These are phyloP conservation scores for Spialia ferax DNA, from an alignment of 2,888 invertebrate genomes.

Conservation along the genomic window DNA sequence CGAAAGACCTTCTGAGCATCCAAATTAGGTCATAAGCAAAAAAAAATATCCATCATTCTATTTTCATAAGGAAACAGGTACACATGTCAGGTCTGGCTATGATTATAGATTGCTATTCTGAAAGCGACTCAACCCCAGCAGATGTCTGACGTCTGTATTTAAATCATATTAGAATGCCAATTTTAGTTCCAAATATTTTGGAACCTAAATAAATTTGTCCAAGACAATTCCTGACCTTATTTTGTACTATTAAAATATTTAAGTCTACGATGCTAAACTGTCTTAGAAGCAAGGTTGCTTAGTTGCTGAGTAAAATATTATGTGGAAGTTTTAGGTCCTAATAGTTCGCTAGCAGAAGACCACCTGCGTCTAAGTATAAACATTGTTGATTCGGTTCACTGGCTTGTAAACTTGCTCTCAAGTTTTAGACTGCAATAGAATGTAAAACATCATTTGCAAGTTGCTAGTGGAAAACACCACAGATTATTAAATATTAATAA, in stretches of 20 bases:
- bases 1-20: too few species aligned
- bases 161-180: too few species aligned
- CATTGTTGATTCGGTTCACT: slow-evolving; percentile 17
- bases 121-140: too few species aligned
- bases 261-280: neutral
- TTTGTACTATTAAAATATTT: too few species aligned
- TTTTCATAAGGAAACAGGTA: too few species aligned
- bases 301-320: neutral
- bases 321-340: slow-evolving; percentile 8
- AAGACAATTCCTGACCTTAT: neutral
- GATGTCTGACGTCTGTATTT: too few species aligned
- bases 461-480: neutral
- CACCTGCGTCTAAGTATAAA: slow-evolving; percentile 18
- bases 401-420: slow-evolving; percentile 5
- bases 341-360: neutral
- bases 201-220: neutral
- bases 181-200: too few species aligned
- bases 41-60: too few species aligned
- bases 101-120: too few species aligned
- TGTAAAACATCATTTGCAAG: neutral
- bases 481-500: too few species aligned
- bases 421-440: neutral
- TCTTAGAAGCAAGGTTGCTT: neutral
- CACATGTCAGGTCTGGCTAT: too few species aligned
- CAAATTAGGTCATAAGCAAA: too few species aligned